A percentile compares a stretch with the other conserved stretches of the same genome.
Evolutionary conservation across 2,113 vertebrate species (phyloP).

Genomic region (Neotoma lepida): DNA sequence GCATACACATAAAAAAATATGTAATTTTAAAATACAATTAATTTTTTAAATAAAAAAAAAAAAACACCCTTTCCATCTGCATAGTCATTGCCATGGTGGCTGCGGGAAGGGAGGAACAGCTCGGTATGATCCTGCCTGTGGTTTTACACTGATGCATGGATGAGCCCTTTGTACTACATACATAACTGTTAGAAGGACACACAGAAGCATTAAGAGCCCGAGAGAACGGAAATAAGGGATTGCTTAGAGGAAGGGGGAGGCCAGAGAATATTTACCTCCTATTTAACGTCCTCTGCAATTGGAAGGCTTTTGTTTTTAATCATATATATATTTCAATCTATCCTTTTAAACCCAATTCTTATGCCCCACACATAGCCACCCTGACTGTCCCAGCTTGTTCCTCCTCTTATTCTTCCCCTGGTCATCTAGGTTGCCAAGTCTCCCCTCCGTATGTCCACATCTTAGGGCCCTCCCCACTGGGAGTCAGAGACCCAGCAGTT

Average conservation of each 20-base stretch:
- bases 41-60: neutral
- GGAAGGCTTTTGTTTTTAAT: conserved; percentile 28
- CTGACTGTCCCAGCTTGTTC: neutral
- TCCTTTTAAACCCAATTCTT: neutral
- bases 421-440: neutral
- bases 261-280: neutral
- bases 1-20: neutral
- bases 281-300: neutral
- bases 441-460: neutral
- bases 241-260: neutral
- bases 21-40: neutral
- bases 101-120: neutral
- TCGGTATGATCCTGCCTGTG: neutral
- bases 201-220: neutral
- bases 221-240: neutral
- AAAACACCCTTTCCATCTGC: neutral
- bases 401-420: neutral
- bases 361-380: neutral
- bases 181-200: neutral
- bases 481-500: neutral
- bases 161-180: neutral
- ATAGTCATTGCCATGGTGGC: neutral
- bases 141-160: neutral
- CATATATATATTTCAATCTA: neutral
- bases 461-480: neutral